These are phyloP conservation scores for Urocolius indicus DNA, from an alignment of 2,113 vertebrate genomes.

Conservation along the genomic window DNA sequence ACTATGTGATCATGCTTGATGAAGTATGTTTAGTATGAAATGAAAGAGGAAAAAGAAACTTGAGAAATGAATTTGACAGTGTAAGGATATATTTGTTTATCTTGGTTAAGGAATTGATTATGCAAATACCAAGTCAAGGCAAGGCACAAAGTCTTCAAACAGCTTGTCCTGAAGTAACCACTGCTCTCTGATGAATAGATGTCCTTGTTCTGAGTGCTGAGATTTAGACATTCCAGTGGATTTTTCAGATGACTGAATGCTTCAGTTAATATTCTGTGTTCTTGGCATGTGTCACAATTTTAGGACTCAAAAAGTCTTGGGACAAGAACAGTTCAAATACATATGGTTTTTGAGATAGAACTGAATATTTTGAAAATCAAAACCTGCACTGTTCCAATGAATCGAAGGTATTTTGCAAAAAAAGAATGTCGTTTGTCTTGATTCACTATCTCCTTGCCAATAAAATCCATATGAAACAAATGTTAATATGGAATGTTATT, in stretches of 20 bases:
- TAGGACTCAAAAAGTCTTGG: not conserved
- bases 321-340: not conserved
- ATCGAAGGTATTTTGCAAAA: not conserved
- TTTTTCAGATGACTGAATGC: conserved; percentile 42
- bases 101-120: not conserved
- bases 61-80: not conserved
- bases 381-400: not conserved
- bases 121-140: not conserved
- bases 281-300: not conserved
- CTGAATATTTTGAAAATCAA: not conserved
- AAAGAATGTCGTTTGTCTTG: not conserved
- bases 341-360: not conserved
- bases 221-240: conserved; percentile 30
- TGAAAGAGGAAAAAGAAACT: not conserved
- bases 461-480: not conserved
- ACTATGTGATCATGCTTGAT: not conserved
- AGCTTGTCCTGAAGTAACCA: conserved; percentile 6
- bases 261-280: not conserved
- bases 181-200: conserved; percentile 3
- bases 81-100: not conserved
- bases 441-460: not conserved
- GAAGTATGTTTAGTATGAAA: not conserved
- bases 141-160: conserved; percentile 22
- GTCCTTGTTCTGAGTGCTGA: conserved; percentile 15
- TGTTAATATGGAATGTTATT: not conserved